These are phyloP conservation scores for Selene dorsalis DNA, from an alignment of 2,797 vertebrate genomes.

Conservation along the genomic window DNA sequence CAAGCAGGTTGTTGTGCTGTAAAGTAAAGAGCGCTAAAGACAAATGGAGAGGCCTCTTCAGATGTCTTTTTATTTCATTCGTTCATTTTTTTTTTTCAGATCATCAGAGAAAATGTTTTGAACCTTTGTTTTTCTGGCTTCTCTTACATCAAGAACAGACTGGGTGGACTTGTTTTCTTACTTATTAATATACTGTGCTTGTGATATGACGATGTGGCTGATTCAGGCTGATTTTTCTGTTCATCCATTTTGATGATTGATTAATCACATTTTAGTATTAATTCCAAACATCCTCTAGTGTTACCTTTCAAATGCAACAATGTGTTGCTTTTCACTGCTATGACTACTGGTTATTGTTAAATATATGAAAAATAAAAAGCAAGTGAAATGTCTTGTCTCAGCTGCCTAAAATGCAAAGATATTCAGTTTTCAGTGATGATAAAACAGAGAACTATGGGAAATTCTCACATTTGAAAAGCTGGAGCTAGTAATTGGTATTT, in stretches of 20 bases:
- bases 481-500: not conserved
- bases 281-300: not conserved
- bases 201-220: not conserved
- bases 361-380: not conserved
- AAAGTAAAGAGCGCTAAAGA: slow-evolving; percentile 43
- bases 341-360: not conserved
- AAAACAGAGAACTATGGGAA: not conserved
- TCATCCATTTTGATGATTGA: not conserved
- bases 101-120: slow-evolving; percentile 56
- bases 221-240: not conserved
- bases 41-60: slow-evolving; percentile 27
- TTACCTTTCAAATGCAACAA: not conserved
- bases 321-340: not conserved
- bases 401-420: not conserved
- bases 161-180: not conserved
- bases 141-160: not conserved
- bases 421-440: not conserved
- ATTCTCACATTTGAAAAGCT: not conserved
- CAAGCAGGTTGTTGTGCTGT: slow-evolving; percentile 71
- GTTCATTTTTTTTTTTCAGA: slow-evolving; percentile 48
- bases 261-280: not conserved
- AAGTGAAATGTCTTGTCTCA: not conserved
- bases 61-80: slow-evolving; percentile 58
- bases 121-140: slow-evolving; percentile 24
- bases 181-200: not conserved